Percentiles rank a stretch among this genome's conserved stretches.
Evolutionary conservation across 2,113 vertebrate species (phyloP).

Genomic region (Gymnocephalus cernua): DNA sequence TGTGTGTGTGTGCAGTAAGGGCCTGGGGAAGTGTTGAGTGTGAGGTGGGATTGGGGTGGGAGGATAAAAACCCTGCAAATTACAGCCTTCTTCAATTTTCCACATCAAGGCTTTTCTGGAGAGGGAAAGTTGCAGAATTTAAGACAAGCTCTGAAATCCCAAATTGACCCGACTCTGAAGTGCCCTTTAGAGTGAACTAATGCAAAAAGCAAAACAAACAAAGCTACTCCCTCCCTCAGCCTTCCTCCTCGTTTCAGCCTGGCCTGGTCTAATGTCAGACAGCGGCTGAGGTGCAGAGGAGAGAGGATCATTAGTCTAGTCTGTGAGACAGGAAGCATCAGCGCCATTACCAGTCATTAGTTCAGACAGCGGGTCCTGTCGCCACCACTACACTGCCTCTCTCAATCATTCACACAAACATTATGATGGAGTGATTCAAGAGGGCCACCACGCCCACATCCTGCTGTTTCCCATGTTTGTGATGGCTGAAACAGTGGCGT

Average conservation of each 20-base stretch:
- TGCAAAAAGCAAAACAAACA: conserved; percentile 24
- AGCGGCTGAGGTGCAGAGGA: conserved; percentile 51
- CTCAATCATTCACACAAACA: conserved; percentile 39
- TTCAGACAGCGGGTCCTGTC: conserved; percentile 52
- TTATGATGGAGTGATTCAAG: conserved; percentile 37
- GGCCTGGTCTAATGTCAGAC: conserved; percentile 66
- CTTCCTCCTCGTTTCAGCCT: conserved; percentile 5
- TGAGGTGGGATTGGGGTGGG: conserved; percentile 9
- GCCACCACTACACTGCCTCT: conserved; percentile 14
- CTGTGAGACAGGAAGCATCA: conserved; percentile 59
- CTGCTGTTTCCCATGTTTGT: conserved; percentile 18
- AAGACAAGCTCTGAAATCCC: conserved; percentile 20
- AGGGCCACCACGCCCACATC: conserved; percentile 23
- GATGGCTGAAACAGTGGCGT: conserved; percentile 3
- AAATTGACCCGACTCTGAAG: conserved; percentile 42
- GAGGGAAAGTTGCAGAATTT: conserved; percentile 42
- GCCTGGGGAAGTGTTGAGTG: conserved; percentile 26
- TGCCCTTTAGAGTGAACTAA: conserved; percentile 44
- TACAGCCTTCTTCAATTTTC: conserved; percentile 72
- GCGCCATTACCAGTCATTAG: conserved; percentile 71
- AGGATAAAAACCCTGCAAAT: conserved; percentile 63
- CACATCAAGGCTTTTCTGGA: conserved; percentile 62
- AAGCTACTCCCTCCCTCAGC: neutral
- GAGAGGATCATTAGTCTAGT: conserved; percentile 55
- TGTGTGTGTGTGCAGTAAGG: conserved; percentile 8